These are phyloP conservation scores for Harpagoxenus sublaevis DNA, from an alignment of 2,888 invertebrate species.

Conservation along the genomic window DNA sequence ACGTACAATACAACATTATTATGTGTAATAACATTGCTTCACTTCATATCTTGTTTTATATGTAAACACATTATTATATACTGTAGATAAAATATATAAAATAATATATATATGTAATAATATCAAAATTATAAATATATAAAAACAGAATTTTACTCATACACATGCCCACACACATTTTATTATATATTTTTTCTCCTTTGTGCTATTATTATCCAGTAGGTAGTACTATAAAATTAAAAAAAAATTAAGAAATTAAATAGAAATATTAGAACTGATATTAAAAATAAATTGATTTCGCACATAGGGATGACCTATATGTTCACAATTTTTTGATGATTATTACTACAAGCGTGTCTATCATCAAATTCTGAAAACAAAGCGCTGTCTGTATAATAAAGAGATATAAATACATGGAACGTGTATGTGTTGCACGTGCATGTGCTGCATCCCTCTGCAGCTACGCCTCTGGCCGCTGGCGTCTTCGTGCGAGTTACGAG, in stretches of 20 bases:
- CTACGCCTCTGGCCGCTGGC: constrained; percentile 27
- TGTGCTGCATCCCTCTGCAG: neutral
- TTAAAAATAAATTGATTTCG: neutral
- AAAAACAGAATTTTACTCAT: neutral
- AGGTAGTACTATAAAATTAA: neutral
- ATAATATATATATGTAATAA: neutral
- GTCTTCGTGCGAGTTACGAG: constrained; percentile 39
- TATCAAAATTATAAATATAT: neutral
- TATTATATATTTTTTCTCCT: neutral
- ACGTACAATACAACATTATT: neutral
- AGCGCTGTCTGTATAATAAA: neutral
- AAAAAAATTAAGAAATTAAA: neutral
- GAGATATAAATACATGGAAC: neutral
- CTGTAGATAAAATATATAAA: neutral
- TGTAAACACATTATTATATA: neutral
- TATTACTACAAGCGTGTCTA: neutral
- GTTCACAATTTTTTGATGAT: neutral
- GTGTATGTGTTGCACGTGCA: neutral
- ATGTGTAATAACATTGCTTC: neutral
- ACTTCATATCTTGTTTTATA: neutral
- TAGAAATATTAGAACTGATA: neutral
- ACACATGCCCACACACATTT: neutral
- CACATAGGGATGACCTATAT: neutral
- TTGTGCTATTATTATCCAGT: neutral
- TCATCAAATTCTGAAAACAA: neutral